Evolutionary conservation across 2,888 invertebrate genomes (phyloP).

Genomic region (Ochlodes sylvanus): DNA sequence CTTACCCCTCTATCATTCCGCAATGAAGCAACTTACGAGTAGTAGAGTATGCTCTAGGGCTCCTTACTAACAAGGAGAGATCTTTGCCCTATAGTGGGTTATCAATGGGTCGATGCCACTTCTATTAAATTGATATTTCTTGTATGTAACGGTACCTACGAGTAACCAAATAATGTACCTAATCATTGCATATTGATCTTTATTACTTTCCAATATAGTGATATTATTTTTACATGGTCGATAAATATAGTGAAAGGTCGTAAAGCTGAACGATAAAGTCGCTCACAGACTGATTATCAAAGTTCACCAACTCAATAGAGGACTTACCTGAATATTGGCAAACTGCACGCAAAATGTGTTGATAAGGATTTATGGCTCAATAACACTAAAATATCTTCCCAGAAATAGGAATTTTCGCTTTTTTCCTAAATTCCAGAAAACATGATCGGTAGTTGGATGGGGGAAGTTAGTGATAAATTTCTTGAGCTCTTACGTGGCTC

Average conservation of each 20-base stretch:
- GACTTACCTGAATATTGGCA: conserved; percentile 75
- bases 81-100: too few species aligned
- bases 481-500: too few species aligned
- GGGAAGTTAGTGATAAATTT: too few species aligned
- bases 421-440: too few species aligned
- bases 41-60: too few species aligned
- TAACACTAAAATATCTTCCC: conserved; percentile 81
- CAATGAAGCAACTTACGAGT: too few species aligned
- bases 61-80: too few species aligned
- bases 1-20: too few species aligned
- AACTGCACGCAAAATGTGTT: conserved; percentile 62
- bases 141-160: neutral
- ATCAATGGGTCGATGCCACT: neutral
- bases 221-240: neutral
- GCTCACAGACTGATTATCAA: conserved; percentile 45
- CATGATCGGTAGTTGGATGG: too few species aligned
- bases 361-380: conserved; percentile 80
- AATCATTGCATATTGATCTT: neutral
- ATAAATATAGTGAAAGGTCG: neutral
- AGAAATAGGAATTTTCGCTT: conserved; percentile 43
- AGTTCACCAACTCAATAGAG: conserved; percentile 52
- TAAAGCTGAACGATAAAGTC: conserved; percentile 38
- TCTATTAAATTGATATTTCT: neutral
- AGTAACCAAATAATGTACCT: neutral
- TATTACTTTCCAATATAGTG: neutral